Conservation (phyloP, 2,888 invertebrate genomes). For the Elmis aenea region DNA sequence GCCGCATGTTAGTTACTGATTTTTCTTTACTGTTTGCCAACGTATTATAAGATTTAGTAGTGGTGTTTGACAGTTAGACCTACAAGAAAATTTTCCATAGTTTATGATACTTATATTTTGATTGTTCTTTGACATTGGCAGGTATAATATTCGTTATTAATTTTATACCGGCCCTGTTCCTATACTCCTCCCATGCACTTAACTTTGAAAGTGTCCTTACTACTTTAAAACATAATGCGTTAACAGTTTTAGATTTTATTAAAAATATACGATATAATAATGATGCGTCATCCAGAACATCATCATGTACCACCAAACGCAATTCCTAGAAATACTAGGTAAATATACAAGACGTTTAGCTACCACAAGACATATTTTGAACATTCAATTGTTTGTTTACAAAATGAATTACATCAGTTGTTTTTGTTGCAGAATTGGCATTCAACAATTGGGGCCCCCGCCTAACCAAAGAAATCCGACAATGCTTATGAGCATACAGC, state of each 20-base stretch:
- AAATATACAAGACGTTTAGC: no score
- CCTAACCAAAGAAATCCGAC: constrained; percentile 45
- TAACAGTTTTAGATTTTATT: no score
- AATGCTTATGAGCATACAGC: constrained; percentile 52
- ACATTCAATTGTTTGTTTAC: no score
- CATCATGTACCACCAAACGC: constrained; percentile 64
- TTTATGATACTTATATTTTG: constrained; percentile 12
- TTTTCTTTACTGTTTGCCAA: constrained; percentile 81
- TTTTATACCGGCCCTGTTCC: constrained; percentile 11
- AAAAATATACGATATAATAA: constrained; percentile 21
- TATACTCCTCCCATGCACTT: no score
- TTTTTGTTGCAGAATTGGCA: constrained; percentile 42
- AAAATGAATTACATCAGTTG: no score
- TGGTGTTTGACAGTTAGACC: constrained; percentile 46
- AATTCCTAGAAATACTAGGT: constrained; percentile 59
- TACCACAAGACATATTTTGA: no score
- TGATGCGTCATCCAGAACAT: constrained; percentile 53
- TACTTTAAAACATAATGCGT: no score
- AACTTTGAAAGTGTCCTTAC: no score
- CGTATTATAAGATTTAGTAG: constrained; percentile 49
- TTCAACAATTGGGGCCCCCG: constrained; percentile 45
- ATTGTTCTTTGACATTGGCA: constrained; percentile 5
- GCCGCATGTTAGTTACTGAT: constrained; percentile 77
- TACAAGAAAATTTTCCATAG: constrained; percentile 25
- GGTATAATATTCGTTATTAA: constrained; percentile 11